Evolutionary conservation across 2,888 invertebrate genomes (phyloP), one percentile per base, ranked within the genome.

Genomic region (Lasioglossum marginatum): DNA sequence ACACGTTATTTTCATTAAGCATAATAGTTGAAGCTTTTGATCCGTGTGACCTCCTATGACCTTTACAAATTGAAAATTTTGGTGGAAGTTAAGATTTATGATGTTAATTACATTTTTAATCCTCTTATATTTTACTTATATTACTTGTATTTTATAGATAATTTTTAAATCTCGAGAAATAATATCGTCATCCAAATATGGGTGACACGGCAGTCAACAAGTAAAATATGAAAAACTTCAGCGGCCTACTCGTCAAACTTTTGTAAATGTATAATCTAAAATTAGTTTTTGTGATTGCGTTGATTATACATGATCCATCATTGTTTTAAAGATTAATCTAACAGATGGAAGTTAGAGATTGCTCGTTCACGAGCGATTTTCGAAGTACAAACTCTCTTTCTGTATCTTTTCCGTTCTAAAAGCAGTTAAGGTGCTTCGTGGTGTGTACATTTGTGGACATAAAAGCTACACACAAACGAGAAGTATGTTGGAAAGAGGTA

Each of bases 351-450:
- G 63, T 63, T 31, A 31, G 31, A 23, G 2, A 23, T 34, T 66
- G 66, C 34, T 19, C 34, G 8, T 66, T 19, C 3, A 23, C 68
- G 37, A 68, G 12, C 68, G 68, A 68, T 68, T 68, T 37, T 68
- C 68, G 40, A 40, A 40, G 37, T 37, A 37, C 37, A 34, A 40
- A 37, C 12, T 40, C 68, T 37, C n/a, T n/a, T 37, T 40, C 37
- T 40, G 23, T n/a, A 70, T 40, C 40, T 23, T 40, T 40, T n/a
- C n/a, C 40, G 70, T 70, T 70, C 70, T 70, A 37, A 70, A 40
- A 70, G 66, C 70, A 70, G 75, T 40, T 40, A 52, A 16, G 60
- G 48, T 81, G 40, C 75, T 76, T 72, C 63, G 60, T 73, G 60
- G 40, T 70, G 40, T 70, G 40, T 70, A 37, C 40, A 70, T 23